A percentile compares a stretch with the other conserved stretches of the same genome.
Conservation (phyloP, 2,797 vertebrate species). For the Coilia nasus region DNA sequence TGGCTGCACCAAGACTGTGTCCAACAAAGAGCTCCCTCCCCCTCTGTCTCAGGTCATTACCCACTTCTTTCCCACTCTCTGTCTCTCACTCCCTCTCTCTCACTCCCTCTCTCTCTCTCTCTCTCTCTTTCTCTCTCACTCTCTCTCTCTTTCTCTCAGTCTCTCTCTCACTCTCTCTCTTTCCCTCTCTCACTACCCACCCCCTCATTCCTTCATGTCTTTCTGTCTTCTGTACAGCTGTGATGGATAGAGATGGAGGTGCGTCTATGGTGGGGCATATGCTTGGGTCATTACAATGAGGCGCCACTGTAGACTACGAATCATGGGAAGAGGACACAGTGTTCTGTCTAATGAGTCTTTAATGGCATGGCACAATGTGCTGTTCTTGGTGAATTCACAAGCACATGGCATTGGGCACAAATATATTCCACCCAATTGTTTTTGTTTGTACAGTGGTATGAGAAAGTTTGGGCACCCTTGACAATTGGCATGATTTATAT, state of each 20-base stretch:
- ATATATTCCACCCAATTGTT: too few relatives aligned
- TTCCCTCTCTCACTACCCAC: not conserved
- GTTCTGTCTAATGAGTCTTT: slow-evolving; percentile 37
- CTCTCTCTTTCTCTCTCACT: not conserved
- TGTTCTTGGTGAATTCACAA: slow-evolving; percentile 42
- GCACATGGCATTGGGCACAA: slow-evolving; percentile 26
- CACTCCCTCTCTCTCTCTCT: not conserved
- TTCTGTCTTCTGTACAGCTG: not conserved
- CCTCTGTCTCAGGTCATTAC: slow-evolving; percentile 48
- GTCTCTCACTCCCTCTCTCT: not conserved
- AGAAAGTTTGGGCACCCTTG: too few relatives aligned
- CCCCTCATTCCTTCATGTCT: not conserved
- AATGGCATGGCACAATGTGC: slow-evolving; percentile 41
- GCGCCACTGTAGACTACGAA: not conserved
- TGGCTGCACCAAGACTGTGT: slow-evolving; percentile 83
- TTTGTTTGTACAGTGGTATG: too few relatives aligned
- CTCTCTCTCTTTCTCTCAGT: not conserved
- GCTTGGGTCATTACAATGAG: slow-evolving; percentile 10
- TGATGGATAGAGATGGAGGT: slow-evolving; percentile 19
- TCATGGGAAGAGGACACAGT: slow-evolving; percentile 31
- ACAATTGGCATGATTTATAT: too few relatives aligned
- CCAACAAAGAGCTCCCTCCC: slow-evolving; percentile 32
- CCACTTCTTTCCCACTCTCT: not conserved
- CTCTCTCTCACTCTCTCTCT: not conserved
- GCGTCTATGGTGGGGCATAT: slow-evolving; percentile 19